A percentile compares a stretch with the other conserved stretches of the same genome.
These are phyloP conservation scores for Dryas iulia DNA, from an alignment of 1,140 invertebrate species.

Conservation along the genomic window DNA sequence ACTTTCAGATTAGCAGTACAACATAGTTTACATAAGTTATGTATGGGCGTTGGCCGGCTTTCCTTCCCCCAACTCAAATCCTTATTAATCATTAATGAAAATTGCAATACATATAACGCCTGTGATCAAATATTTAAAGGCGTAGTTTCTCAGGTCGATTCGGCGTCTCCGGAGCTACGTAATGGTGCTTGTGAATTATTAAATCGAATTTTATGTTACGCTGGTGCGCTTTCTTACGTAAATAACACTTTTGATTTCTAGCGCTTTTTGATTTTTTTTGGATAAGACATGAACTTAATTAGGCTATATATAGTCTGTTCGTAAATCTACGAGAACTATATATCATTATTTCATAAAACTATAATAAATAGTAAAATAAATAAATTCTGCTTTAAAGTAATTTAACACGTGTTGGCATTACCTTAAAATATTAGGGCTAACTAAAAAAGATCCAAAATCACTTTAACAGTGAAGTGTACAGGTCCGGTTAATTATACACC, in stretches of 20 bases:
- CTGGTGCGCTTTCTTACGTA: conserved; percentile 51
- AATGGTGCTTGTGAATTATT: conserved; percentile 70
- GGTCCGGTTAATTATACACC: conserved; percentile 62
- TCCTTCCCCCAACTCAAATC: conserved; percentile 50
- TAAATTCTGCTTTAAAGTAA: neutral
- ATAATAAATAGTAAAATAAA: neutral
- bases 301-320: too few species aligned
- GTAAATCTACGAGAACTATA: too few species aligned
- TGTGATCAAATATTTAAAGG: conserved; percentile 66
- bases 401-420: neutral
- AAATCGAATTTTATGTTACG: conserved; percentile 69
- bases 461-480: conserved; percentile 15
- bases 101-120: conserved; percentile 76
- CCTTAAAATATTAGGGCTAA: neutral
- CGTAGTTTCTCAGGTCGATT: conserved; percentile 58
- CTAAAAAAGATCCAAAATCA: conserved; percentile 6
- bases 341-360: too few species aligned
- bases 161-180: conserved; percentile 41
- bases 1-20: conserved; percentile 48
- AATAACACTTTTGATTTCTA: conserved; percentile 66
- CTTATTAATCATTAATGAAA: conserved; percentile 73
- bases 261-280: conserved; percentile 11
- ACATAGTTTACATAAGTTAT: conserved; percentile 59
- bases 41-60: conserved; percentile 55
- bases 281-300: too few species aligned